Percentiles rank a stretch among this genome's conserved stretches.
These are phyloP conservation scores for Acrobasis suavella DNA, from an alignment of 2,888 invertebrate species.

Conservation along the genomic window DNA sequence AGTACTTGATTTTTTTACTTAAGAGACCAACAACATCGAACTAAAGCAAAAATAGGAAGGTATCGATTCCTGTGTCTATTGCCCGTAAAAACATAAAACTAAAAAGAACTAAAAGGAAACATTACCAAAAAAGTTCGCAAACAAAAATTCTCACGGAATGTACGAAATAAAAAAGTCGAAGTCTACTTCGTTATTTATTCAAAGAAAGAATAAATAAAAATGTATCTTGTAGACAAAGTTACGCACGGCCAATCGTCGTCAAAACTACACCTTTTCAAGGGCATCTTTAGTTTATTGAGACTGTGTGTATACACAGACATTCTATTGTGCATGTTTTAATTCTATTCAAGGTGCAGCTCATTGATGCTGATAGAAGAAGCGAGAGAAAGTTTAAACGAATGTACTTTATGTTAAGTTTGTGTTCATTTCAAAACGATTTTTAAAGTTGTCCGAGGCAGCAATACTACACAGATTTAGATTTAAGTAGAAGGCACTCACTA, in stretches of 20 bases:
- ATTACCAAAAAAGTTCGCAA: slow-evolving; percentile 8
- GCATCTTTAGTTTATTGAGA: slow-evolving; percentile 3
- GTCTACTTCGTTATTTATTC: slow-evolving; percentile 14
- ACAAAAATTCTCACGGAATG: neutral
- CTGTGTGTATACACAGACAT: neutral
- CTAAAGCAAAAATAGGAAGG: neutral
- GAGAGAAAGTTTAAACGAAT: slow-evolving; percentile 45
- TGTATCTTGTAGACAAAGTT: slow-evolving; percentile 18
- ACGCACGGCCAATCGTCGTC: slow-evolving; percentile 7
- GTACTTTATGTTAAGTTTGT: slow-evolving; percentile 9
- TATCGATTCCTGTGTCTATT: neutral
- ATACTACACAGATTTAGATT: no score
- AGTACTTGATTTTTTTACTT: no score
- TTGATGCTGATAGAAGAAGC: slow-evolving; percentile 49
- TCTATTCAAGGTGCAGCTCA: slow-evolving; percentile 43
- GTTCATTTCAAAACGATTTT: neutral
- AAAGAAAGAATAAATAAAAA: slow-evolving; percentile 20
- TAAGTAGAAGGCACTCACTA: no score
- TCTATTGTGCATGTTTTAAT: slow-evolving; percentile 30
- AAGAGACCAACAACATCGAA: no score
- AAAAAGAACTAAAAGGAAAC: neutral
- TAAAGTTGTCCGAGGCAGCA: neutral
- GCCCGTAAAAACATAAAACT: neutral
- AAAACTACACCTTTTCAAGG: slow-evolving; percentile 12
- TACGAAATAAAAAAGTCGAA: slow-evolving; percentile 14